Conservation (phyloP, 2,888 invertebrate genomes). For the Bhutanitis thaidina region DNA sequence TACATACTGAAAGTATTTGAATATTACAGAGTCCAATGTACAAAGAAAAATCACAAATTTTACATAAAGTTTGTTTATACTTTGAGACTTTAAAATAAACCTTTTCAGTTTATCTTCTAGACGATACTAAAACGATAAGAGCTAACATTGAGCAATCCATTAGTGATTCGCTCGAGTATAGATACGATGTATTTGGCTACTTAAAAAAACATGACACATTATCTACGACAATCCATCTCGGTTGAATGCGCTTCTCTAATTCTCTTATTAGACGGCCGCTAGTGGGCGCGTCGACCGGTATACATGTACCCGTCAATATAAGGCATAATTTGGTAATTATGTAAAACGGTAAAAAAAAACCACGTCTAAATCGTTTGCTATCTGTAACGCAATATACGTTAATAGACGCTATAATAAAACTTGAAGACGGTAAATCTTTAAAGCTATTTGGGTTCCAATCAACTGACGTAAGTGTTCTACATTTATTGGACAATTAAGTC, state of each 20-base stretch:
- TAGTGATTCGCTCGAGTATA: constrained; percentile 51
- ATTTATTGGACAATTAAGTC: constrained; percentile 41
- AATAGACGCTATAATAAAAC: constrained; percentile 66
- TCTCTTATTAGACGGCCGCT: constrained; percentile 44
- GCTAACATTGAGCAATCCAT: constrained; percentile 49
- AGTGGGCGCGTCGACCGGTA: constrained; percentile 58
- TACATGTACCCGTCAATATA: constrained; percentile 56
- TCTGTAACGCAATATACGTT: constrained; percentile 73
- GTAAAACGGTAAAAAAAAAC: constrained; percentile 71
- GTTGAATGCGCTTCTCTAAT: constrained; percentile 54
- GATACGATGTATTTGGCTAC: constrained; percentile 53
- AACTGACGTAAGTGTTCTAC: constrained; percentile 59
- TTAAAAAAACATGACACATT: constrained; percentile 66
- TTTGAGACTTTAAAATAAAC: not conserved
- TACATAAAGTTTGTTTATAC: not conserved
- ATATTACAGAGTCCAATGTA: too few species aligned
- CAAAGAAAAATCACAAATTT: not conserved
- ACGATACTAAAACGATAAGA: constrained; percentile 9
- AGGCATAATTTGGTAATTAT: constrained; percentile 75
- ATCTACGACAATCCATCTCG: constrained; percentile 66
- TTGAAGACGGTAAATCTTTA: constrained; percentile 60
- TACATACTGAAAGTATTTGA: too few species aligned
- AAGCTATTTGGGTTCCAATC: constrained; percentile 55
- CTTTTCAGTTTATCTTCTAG: not conserved
- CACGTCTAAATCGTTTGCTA: constrained; percentile 64